Conservation (phyloP, 1,140 invertebrate genomes). For the Artemia franciscana region DNA sequence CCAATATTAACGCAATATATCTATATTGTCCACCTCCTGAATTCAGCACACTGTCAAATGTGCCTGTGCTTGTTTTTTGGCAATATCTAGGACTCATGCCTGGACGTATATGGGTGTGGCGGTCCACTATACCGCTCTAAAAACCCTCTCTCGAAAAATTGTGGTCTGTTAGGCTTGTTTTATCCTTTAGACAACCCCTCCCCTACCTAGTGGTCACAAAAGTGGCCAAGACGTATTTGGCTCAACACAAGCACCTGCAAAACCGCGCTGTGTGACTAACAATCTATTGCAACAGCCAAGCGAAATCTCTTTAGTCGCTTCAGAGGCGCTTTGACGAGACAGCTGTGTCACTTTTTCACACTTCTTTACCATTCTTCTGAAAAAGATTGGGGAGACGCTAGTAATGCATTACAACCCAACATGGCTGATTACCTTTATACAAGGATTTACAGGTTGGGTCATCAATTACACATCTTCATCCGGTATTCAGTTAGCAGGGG, state of each 20-base stretch:
- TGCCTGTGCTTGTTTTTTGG: too few species aligned
- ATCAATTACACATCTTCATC: background rate
- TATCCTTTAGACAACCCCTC: background rate
- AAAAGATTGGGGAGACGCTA: too few species aligned
- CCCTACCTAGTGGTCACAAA: background rate
- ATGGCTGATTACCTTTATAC: background rate
- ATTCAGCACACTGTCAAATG: too few species aligned
- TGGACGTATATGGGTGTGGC: too few species aligned
- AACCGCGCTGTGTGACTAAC: background rate
- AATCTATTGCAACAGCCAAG: background rate
- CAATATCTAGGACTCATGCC: too few species aligned
- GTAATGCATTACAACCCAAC: too few species aligned
- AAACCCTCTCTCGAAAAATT: too few species aligned
- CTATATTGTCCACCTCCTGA: too few species aligned
- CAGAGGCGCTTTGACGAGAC: background rate
- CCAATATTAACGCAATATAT: too few species aligned
- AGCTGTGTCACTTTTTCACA: background rate
- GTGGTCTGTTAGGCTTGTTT: background rate
- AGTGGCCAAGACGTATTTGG: background rate
- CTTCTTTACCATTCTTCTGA: too few species aligned
- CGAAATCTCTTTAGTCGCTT: background rate
- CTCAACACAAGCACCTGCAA: background rate
- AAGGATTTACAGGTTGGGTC: background rate
- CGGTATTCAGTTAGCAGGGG: background rate
- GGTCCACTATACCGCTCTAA: too few species aligned